A percentile compares a stretch with the other conserved stretches of the same genome.
Evolutionary conservation across 2,113 vertebrate genomes (phyloP).

Genomic region (Myrmecophaga tridactyla): DNA sequence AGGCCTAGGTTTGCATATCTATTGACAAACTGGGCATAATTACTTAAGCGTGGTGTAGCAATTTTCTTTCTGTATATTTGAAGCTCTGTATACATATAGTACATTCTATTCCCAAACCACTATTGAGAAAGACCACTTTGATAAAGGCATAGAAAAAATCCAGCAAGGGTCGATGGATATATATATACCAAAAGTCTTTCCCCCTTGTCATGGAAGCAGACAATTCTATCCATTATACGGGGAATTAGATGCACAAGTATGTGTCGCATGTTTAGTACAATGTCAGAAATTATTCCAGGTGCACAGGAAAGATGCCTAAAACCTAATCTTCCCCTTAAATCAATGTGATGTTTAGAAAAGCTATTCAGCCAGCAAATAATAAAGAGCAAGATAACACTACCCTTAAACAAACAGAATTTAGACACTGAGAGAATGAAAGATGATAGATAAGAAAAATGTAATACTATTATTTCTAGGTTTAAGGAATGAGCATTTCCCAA

Average conservation of each 20-base stretch:
- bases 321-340: neutral
- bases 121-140: neutral
- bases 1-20: neutral
- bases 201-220: neutral
- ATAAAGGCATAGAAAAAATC: neutral
- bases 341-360: neutral
- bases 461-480: neutral
- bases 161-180: neutral
- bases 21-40: neutral
- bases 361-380: neutral
- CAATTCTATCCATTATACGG: neutral
- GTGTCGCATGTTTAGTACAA: neutral
- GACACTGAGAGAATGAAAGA: neutral
- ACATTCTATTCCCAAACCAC: neutral
- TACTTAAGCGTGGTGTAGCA: neutral
- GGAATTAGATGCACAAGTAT: neutral
- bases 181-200: neutral
- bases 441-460: neutral
- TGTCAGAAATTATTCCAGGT: neutral
- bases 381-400: neutral
- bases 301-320: neutral
- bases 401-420: neutral
- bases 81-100: neutral
- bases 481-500: neutral
- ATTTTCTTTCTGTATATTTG: neutral